Percentiles rank a stretch among this genome's conserved stretches.
Conservation (phyloP, 2,113 vertebrate species). For the Glareola pratincola region DNA sequence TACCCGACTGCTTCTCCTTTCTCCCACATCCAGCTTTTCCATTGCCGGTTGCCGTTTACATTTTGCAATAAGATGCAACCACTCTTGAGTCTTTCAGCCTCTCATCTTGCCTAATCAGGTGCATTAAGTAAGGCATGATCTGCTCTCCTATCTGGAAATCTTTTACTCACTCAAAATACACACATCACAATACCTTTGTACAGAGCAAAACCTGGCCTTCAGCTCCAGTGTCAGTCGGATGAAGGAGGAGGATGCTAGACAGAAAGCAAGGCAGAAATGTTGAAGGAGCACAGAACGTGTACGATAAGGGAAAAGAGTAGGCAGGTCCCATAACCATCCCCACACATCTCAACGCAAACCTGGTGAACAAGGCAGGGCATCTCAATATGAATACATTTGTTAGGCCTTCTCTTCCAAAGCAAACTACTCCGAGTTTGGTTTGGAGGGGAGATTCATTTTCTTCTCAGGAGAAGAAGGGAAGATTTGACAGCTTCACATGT, state of each 20-base stretch:
- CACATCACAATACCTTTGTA: constrained; percentile 77
- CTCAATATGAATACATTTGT: background rate
- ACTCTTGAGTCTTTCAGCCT: background rate
- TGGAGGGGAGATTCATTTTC: background rate
- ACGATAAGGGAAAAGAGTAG: background rate
- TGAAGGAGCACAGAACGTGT: background rate
- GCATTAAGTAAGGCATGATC: background rate
- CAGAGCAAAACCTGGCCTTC: constrained; percentile 85
- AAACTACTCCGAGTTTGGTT: background rate
- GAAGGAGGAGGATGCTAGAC: constrained; percentile 87
- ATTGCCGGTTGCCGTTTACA: background rate
- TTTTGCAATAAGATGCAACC: background rate
- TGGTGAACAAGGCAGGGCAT: background rate
- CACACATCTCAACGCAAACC: background rate
- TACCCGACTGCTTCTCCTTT: background rate
- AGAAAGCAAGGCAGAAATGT: background rate
- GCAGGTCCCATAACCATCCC: background rate
- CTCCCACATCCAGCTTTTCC: background rate
- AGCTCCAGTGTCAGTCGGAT: constrained; percentile 84
- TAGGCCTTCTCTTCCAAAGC: background rate
- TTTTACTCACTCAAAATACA: background rate
- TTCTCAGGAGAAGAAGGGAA: background rate
- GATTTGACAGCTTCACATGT: background rate
- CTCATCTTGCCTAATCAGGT: background rate
- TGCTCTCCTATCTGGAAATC: background rate